Evolutionary conservation across 2,113 vertebrate species (phyloP).

Genomic region (Micronycteris hirsuta): DNA sequence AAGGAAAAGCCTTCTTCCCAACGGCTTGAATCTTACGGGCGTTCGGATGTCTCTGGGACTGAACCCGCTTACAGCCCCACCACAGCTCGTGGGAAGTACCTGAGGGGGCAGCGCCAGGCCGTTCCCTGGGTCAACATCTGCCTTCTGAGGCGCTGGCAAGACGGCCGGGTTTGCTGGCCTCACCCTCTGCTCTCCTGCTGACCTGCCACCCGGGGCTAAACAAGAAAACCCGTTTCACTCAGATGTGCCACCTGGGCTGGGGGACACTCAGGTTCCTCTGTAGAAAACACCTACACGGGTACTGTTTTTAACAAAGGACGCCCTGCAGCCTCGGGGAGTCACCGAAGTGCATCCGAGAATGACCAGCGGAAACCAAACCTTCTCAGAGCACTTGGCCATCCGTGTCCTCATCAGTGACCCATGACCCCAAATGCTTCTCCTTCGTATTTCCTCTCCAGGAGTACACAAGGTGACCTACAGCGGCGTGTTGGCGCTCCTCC

Average conservation of each 20-base stretch:
- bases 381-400: not conserved
- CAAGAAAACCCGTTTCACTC: not conserved
- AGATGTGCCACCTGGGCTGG: fast-evolving
- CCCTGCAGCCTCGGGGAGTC: not conserved
- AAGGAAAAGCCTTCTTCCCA: not conserved
- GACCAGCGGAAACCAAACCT: fast-evolving
- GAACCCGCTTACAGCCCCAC: fast-evolving
- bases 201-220: conserved; percentile 77
- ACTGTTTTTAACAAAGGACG: fast-evolving
- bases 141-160: conserved; percentile 80
- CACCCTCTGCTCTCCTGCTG: conserved; percentile 68
- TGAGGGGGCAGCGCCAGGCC: conserved; percentile 74
- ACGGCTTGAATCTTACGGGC: fast-evolving
- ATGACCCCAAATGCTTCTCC: fast-evolving
- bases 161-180: conserved; percentile 79
- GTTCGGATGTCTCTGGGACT: not conserved
- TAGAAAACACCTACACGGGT: fast-evolving
- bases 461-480: too few relatives aligned
- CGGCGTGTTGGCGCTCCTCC: not conserved
- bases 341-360: fast-evolving
- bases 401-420: not conserved
- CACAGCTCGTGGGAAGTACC: conserved; percentile 67
- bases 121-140: conserved; percentile 35
- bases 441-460: too few relatives aligned
- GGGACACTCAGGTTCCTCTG: fast-evolving